Evolutionary conservation across 1,140 invertebrate genomes (phyloP).

Genomic region (Cotesia glomerata): DNA sequence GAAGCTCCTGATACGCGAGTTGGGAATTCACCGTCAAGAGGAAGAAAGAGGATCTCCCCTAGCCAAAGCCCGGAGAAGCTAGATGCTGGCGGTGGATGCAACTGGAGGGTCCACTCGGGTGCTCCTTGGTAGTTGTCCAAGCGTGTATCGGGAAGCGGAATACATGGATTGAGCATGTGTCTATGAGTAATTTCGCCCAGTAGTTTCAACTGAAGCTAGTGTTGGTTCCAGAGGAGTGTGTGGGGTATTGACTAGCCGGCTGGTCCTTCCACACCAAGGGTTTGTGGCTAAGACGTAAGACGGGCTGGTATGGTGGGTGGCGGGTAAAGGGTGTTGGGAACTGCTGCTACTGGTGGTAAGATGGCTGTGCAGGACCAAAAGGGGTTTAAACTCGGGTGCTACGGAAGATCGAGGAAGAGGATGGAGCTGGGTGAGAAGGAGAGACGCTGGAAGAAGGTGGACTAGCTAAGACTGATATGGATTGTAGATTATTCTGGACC

Average conservation of each 20-base stretch:
- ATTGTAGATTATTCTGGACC: constrained; percentile 66
- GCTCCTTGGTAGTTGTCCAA: constrained; percentile 11
- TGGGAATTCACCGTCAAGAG: constrained; percentile 48
- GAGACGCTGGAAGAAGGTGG: constrained; percentile 32
- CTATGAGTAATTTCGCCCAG: neutral
- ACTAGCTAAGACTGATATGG: constrained; percentile 65
- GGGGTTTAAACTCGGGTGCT: constrained; percentile 6
- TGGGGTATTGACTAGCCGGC: constrained; percentile 55
- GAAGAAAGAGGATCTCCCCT: constrained; percentile 27
- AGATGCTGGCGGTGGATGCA: constrained; percentile 6
- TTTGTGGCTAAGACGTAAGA: constrained; percentile 59
- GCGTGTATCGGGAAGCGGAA: constrained; percentile 11
- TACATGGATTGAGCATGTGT: neutral
- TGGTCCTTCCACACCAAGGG: constrained; percentile 49
- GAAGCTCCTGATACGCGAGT: constrained; percentile 47
- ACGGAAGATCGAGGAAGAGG: constrained; percentile 19
- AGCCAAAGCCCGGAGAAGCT: neutral
- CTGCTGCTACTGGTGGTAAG: too few relatives aligned
- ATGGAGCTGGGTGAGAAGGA: constrained; percentile 25
- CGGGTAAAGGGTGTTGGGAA: neutral
- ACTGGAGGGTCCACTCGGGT: neutral
- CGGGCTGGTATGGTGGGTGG: constrained; percentile 27
- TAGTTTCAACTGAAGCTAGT: neutral
- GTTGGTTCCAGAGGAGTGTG: constrained; percentile 35
- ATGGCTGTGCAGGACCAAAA: neutral